Evolutionary conservation across 2,888 invertebrate species (phyloP), one percentile per base, ranked within the genome.

Genomic region (Leptinotarsa rubiginosa): DNA sequence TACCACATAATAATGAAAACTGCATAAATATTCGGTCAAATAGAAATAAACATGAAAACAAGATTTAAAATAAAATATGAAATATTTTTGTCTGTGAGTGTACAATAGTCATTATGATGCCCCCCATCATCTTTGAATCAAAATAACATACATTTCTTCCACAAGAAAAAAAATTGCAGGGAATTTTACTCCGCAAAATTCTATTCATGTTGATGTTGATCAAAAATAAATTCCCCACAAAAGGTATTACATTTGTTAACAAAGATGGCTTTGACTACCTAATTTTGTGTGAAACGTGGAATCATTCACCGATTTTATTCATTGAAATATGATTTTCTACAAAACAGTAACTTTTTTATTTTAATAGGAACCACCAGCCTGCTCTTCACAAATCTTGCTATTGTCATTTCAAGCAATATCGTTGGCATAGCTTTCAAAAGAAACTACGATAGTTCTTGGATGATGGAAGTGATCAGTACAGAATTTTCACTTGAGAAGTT

Each of bases 331-430:
- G 10, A 41, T 41, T 41, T 2, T 41, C 41, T 50, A 15, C n/a
- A 16, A 7, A 50, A 50, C 50, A n/a, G 0, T 50, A 50, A 4
- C 7, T 16, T 50, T 50, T 16, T 49, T 16, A n/a, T 69, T 64
- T 73, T 47, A 65, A 47, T 56, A 41, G 66, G 65, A 18, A 31
- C 22, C 25, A n/a, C 15, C 22, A 73, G 50, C 22, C n/a, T 67
- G n/a, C 15, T 41, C 22, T 54, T 89, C 12, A 85, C 88, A 69
- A 89, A 89, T 82, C 80, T 89, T 66, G 87, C 89, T n/a, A 87
- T 90, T 81, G 87, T 90, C 78, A 88, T 89, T 1, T 88, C 88
- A 16, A 88, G 85, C 77, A 89, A 89, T 75, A 82, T 91, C 49
- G 88, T 88, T 70, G 90, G 90, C 18, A 25, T 83, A 31, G 4